phyloP scores from a whole-genome alignment of 2,888 invertebrate species.

The Nomada goodeniana region DNA sequence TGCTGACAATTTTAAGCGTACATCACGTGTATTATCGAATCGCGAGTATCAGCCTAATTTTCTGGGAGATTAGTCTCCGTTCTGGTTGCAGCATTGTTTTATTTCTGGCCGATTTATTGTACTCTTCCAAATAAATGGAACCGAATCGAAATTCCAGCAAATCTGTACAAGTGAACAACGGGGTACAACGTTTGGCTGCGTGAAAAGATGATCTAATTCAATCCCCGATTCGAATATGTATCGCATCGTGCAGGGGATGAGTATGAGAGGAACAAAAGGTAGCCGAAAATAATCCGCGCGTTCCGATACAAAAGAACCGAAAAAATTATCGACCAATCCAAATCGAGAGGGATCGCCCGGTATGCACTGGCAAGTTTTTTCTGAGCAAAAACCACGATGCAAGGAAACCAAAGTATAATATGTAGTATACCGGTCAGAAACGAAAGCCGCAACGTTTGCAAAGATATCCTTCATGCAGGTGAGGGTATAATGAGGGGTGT shows the following conservation, averaged over 20 bases:
- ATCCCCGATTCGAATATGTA: constrained; percentile 24
- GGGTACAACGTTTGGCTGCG: background rate
- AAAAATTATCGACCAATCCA: constrained; percentile 34
- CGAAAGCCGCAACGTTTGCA: constrained; percentile 73
- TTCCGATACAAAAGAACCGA: background rate
- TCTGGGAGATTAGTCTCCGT: no score
- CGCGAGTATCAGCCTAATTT: no score
- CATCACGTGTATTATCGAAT: no score
- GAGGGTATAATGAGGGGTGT: constrained; percentile 78
- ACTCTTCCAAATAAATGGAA: no score
- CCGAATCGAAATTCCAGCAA: background rate
- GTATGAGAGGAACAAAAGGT: constrained; percentile 25
- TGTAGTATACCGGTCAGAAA: constrained; percentile 50
- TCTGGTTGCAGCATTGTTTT: no score
- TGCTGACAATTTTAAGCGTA: no score
- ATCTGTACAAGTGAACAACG: background rate
- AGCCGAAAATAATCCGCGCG: constrained; percentile 22
- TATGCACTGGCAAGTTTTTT: constrained; percentile 42
- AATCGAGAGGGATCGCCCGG: constrained; percentile 35
- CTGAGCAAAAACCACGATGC: constrained; percentile 61
- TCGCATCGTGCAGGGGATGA: constrained; percentile 52
- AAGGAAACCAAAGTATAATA: constrained; percentile 49
- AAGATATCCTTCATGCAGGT: constrained; percentile 81
- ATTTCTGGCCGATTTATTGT: no score
- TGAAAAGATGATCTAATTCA: background rate